phyloP scores from a whole-genome alignment of 2,113 vertebrate species.

The Corythoichthys haematopterus region DNA sequence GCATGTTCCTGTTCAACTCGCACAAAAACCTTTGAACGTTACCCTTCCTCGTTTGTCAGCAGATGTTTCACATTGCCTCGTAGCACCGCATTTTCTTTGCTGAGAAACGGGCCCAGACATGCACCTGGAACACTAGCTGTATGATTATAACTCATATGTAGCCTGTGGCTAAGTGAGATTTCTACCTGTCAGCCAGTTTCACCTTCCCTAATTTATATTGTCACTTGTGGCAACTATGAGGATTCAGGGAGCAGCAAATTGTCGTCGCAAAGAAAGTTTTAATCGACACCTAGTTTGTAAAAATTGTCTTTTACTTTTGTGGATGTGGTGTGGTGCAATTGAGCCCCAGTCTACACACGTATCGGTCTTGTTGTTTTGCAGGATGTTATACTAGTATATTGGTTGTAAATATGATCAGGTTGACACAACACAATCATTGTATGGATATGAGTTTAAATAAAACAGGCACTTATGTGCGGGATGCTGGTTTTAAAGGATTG shows the following conservation, averaged over 20 bases:
- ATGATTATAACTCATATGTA: conserved; percentile 36
- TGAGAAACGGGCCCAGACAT: conserved; percentile 35
- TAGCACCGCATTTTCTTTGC: conserved; percentile 24
- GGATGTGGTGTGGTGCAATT: not conserved
- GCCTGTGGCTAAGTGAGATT: conserved; percentile 42
- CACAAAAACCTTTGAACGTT: conserved; percentile 2
- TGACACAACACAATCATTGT: conserved; percentile 42
- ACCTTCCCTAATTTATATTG: conserved; percentile 1
- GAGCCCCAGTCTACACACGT: not conserved
- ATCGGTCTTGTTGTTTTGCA: not conserved
- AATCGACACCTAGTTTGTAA: not conserved
- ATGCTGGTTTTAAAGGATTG: conserved; percentile 25
- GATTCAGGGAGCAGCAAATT: not conserved
- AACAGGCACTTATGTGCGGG: conserved; percentile 21
- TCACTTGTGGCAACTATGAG: conserved; percentile 1
- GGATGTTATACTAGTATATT: conserved; percentile 14
- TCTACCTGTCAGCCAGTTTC: conserved; percentile 10
- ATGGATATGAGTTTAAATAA: conserved; percentile 15
- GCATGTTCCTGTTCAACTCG: not conserved
- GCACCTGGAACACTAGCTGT: conserved; percentile 27
- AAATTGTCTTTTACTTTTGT: not conserved
- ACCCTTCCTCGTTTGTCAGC: conserved; percentile 20
- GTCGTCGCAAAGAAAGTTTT: not conserved
- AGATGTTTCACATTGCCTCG: conserved; percentile 22
- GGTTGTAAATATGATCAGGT: conserved; percentile 17